A percentile compares a stretch with the other conserved stretches of the same genome.
Evolutionary conservation across 2,113 vertebrate species (phyloP).

Genomic region (Sinocyclocheilus anophthalmus): DNA sequence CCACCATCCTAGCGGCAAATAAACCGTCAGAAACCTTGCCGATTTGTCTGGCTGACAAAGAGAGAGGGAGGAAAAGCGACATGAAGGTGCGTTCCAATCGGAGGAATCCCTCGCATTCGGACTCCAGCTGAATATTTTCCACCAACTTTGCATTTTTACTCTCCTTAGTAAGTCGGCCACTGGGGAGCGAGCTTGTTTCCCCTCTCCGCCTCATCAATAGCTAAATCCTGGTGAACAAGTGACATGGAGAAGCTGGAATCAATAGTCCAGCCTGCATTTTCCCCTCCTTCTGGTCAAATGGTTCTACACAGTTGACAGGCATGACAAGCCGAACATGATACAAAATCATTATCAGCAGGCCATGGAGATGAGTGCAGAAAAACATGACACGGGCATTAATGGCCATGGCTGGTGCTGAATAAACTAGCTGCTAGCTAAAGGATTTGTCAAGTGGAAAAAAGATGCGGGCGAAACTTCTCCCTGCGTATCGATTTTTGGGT

Average conservation of each 20-base stretch:
- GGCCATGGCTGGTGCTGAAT: slow-evolving; percentile 77
- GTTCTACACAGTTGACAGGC: slow-evolving; percentile 86
- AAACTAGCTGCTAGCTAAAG: slow-evolving; percentile 77
- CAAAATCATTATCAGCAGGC: slow-evolving; percentile 91
- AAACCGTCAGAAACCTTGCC: slow-evolving; percentile 78
- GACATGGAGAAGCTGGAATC: slow-evolving; percentile 92
- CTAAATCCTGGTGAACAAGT: slow-evolving; percentile 94
- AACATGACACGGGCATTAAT: slow-evolving; percentile 64
- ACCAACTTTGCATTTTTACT: slow-evolving; percentile 82
- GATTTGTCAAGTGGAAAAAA: slow-evolving; percentile 72
- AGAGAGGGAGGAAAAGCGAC: slow-evolving; percentile 66
- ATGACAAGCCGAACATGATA: slow-evolving; percentile 87
- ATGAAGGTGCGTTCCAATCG: slow-evolving; percentile 78
- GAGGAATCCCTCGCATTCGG: slow-evolving; percentile 79
- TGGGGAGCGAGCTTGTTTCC: slow-evolving; percentile 83
- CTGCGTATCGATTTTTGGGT: slow-evolving; percentile 66
- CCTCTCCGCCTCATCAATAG: slow-evolving; percentile 91
- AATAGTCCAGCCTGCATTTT: slow-evolving; percentile 89
- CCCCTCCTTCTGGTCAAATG: slow-evolving; percentile 90
- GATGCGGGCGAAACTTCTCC: slow-evolving; percentile 64
- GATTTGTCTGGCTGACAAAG: slow-evolving; percentile 83
- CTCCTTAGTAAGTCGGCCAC: slow-evolving; percentile 80
- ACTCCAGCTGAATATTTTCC: slow-evolving; percentile 81
- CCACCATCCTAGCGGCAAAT: slow-evolving; percentile 67
- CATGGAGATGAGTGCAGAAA: slow-evolving; percentile 78